phyloP scores from a whole-genome alignment of 2,888 invertebrate genomes.

The Sthenelais limicola region DNA sequence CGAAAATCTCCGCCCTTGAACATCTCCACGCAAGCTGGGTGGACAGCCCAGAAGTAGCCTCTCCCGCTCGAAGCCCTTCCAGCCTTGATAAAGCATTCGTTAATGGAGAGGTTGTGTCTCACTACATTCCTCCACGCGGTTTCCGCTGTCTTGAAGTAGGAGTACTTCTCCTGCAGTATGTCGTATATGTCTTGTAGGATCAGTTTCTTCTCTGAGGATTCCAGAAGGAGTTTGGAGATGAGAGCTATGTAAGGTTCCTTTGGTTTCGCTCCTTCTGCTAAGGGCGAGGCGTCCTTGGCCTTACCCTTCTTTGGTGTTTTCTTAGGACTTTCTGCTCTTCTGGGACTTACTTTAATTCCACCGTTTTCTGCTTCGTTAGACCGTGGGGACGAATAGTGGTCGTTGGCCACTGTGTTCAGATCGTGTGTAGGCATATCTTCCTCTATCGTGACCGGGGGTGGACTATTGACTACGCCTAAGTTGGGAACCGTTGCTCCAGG shows the following conservation, averaged over 20 bases:
- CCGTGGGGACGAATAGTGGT: neutral
- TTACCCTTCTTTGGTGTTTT: neutral
- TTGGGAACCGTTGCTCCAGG: no score
- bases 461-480: no score
- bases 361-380: neutral
- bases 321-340: neutral
- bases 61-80: conserved; percentile 27
- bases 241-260: conserved; percentile 34
- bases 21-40: conserved; percentile 16
- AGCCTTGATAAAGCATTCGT: conserved; percentile 36
- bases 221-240: conserved; percentile 26
- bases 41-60: conserved; percentile 39
- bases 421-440: neutral
- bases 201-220: neutral
- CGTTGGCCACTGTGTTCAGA: neutral
- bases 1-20: conserved; percentile 27
- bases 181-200: conserved; percentile 36
- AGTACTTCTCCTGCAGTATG: conserved; percentile 5
- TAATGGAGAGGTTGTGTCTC: conserved; percentile 36
- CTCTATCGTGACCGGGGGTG: no score
- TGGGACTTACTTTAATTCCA: neutral
- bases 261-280: neutral
- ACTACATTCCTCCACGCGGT: conserved; percentile 34
- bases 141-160: conserved; percentile 26
- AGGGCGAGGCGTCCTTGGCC: neutral